These are phyloP conservation scores for Spodoptera littoralis DNA, from an alignment of 2,888 invertebrate species.

Conservation along the genomic window DNA sequence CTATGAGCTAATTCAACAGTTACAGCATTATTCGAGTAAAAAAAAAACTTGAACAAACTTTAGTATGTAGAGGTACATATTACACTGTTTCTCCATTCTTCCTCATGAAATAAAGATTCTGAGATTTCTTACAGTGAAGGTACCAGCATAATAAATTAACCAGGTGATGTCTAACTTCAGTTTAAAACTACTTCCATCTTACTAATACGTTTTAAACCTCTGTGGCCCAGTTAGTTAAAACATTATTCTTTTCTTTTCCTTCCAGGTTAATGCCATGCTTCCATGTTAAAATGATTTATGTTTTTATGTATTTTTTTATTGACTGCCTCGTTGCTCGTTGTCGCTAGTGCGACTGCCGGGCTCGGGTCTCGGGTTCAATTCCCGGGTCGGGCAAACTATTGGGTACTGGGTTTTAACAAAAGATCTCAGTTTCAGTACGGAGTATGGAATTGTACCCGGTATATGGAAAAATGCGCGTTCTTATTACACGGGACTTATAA, in stretches of 20 bases:
- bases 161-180: slow-evolving; percentile 42
- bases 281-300: background rate
- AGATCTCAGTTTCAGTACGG: too few species aligned
- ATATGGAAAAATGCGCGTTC: too few species aligned
- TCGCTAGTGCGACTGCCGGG: too few species aligned
- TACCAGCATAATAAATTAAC: slow-evolving; percentile 43
- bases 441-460: too few species aligned
- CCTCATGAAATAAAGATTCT: slow-evolving; percentile 41
- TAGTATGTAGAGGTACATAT: slow-evolving; percentile 19
- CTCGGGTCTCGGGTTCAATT: too few species aligned
- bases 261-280: background rate
- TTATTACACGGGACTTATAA: too few species aligned
- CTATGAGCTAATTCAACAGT: background rate
- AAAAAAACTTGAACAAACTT: slow-evolving; percentile 11
- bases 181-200: slow-evolving; percentile 29
- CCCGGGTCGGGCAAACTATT: too few species aligned
- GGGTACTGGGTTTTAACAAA: too few species aligned
- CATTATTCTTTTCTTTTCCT: slow-evolving; percentile 7
- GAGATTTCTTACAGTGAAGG: slow-evolving; percentile 32
- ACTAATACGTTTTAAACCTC: slow-evolving; percentile 17
- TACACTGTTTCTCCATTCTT: slow-evolving; percentile 25
- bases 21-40: background rate
- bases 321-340: too few species aligned
- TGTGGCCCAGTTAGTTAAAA: slow-evolving; percentile 31
- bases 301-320: too few species aligned